A percentile compares a stretch with the other conserved stretches of the same genome.
These are phyloP conservation scores for Drosophila subsilvestris DNA, from an alignment of 2,888 invertebrate species.

Conservation along the genomic window DNA sequence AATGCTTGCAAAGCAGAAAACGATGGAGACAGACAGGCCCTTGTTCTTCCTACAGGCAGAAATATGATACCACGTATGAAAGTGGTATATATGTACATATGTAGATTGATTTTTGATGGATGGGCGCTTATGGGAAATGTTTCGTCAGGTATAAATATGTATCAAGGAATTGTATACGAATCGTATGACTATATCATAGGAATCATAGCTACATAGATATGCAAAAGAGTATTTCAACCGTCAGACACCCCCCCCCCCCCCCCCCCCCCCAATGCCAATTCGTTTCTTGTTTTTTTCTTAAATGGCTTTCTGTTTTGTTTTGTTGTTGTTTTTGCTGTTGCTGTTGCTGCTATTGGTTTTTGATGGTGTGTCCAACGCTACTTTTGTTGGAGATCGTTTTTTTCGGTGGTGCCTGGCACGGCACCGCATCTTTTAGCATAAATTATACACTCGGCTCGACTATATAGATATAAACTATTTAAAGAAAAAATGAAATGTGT, in stretches of 20 bases:
- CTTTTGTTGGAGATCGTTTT: slow-evolving; percentile 59
- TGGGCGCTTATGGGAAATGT: neutral
- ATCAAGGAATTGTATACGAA: neutral
- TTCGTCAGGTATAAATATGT: neutral
- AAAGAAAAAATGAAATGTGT: slow-evolving; percentile 68
- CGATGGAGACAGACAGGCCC: neutral
- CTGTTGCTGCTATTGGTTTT: neutral
- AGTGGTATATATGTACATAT: no score
- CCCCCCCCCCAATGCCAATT: neutral
- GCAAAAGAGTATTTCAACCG: neutral
- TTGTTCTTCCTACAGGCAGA: neutral
- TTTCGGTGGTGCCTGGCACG: slow-evolving; percentile 69
- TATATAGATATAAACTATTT: slow-evolving; percentile 52
- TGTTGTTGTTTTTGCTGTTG: slow-evolving; percentile 31
- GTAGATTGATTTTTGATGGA: no score
- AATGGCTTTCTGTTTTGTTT: slow-evolving; percentile 34
- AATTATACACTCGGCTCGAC: slow-evolving; percentile 62
- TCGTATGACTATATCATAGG: neutral
- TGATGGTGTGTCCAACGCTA: slow-evolving; percentile 66
- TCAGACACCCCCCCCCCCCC: no score
- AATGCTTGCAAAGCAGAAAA: no score
- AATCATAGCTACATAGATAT: neutral
- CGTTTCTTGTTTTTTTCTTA: slow-evolving; percentile 34
- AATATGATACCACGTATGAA: neutral
- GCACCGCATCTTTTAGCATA: slow-evolving; percentile 73